Evolutionary conservation across 2,888 invertebrate species (phyloP).

Genomic region (Xanthia togata): DNA sequence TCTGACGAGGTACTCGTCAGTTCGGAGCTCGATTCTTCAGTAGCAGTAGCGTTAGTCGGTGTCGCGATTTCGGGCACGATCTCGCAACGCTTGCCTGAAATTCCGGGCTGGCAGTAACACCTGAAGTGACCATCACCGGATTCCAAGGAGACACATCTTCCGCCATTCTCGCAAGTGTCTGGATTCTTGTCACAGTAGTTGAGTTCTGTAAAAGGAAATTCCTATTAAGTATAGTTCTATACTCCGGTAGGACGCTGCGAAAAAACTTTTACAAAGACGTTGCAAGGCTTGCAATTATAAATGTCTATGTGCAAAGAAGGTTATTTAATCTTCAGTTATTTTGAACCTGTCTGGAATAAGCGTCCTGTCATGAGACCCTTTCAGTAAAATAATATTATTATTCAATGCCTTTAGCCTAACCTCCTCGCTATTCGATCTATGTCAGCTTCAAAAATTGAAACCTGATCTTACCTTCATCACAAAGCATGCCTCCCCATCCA

Average conservation of each 20-base stretch:
- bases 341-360: not conserved
- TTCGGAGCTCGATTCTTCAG: conserved; percentile 47
- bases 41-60: conserved; percentile 42
- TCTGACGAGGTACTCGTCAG: not conserved
- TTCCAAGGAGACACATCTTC: conserved; percentile 94
- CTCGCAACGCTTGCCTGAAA: conserved; percentile 94
- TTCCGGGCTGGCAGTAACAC: conserved; percentile 94
- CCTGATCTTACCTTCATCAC: conserved; percentile 94
- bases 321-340: too few species aligned
- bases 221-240: not conserved
- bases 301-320: not conserved
- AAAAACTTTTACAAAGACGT: not conserved
- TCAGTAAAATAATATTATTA: too few species aligned
- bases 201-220: conserved; percentile 55
- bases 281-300: not conserved
- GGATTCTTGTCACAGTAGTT: conserved; percentile 95
- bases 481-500: conserved; percentile 97
- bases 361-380: not conserved
- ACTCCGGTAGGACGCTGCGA: not conserved
- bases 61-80: conserved; percentile 80
- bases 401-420: too few species aligned
- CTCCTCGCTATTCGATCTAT: not conserved
- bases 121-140: conserved; percentile 94
- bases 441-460: not conserved
- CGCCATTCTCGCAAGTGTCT: conserved; percentile 94